phyloP scores from a whole-genome alignment of 2,797 vertebrate genomes.

The Decapterus maruadsi region DNA sequence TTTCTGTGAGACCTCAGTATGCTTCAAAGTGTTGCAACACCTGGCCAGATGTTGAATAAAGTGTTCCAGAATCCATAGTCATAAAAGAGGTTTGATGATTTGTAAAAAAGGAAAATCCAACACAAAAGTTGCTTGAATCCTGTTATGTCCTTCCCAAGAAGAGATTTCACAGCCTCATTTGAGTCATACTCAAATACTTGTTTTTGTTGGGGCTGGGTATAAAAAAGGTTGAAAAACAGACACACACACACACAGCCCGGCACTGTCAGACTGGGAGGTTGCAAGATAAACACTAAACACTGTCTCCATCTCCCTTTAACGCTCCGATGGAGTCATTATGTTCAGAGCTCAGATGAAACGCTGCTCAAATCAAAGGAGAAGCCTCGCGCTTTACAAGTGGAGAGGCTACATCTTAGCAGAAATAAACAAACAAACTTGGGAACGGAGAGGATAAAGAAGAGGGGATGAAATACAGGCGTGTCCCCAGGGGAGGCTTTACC shows the following conservation, averaged over 20 bases:
- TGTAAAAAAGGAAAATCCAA: not conserved
- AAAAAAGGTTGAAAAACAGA: conserved; percentile 11
- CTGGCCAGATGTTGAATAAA: not conserved
- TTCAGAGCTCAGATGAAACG: conserved; percentile 68
- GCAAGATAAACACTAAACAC: conserved; percentile 56
- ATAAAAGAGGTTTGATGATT: not conserved
- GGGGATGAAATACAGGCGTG: conserved; percentile 62
- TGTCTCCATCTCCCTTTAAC: conserved; percentile 54
- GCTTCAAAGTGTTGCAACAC: not conserved
- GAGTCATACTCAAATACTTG: conserved; percentile 27
- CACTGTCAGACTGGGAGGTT: conserved; percentile 40
- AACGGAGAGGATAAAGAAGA: conserved; percentile 37
- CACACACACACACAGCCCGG: conserved; percentile 10
- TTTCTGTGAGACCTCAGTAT: not conserved
- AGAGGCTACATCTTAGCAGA: conserved; percentile 44
- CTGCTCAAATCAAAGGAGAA: conserved; percentile 70
- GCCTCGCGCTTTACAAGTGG: conserved; percentile 29
- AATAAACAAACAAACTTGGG: conserved; percentile 65
- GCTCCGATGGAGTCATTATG: conserved; percentile 65
- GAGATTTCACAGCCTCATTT: conserved; percentile 26
- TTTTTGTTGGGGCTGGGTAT: conserved; percentile 21
- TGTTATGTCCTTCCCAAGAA: not conserved
- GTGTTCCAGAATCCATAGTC: not conserved
- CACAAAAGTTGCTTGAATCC: not conserved
- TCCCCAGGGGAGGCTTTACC: conserved; percentile 59